These are phyloP conservation scores for Tachypleus tridentatus DNA, from an alignment of 1,140 invertebrate genomes.

Conservation along the genomic window DNA sequence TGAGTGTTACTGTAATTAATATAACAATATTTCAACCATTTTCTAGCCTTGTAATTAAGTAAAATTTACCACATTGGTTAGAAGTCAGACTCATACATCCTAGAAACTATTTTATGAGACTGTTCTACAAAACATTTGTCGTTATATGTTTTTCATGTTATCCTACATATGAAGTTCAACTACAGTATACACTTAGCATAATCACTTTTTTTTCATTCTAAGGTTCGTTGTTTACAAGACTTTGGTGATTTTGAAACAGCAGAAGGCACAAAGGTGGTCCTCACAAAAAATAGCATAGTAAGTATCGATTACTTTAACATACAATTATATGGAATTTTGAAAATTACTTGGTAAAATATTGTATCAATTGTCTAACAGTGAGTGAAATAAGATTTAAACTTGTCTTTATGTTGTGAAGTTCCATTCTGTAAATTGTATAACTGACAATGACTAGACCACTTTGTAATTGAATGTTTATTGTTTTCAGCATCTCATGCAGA, in stretches of 20 bases:
- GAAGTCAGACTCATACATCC: too few relatives aligned
- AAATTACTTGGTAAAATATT: slow-evolving; percentile 6
- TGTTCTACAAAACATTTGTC: too few relatives aligned
- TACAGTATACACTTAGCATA: background rate
- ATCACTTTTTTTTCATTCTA: slow-evolving; percentile 20
- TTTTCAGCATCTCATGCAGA: slow-evolving; percentile 66
- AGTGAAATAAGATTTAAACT: background rate
- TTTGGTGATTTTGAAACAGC: slow-evolving; percentile 90
- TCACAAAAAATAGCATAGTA: slow-evolving; percentile 76
- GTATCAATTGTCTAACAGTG: background rate
- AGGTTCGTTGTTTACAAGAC: slow-evolving; percentile 75
- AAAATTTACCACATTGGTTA: too few relatives aligned
- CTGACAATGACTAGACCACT: background rate
- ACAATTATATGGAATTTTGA: slow-evolving; percentile 7
- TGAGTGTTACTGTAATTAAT: background rate
- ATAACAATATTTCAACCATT: slow-evolving; percentile 6
- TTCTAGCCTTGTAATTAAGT: background rate
- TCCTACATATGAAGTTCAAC: too few relatives aligned
- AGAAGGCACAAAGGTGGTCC: slow-evolving; percentile 71
- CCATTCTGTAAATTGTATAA: background rate
- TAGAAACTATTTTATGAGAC: too few relatives aligned
- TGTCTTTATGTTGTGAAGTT: background rate
- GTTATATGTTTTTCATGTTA: too few relatives aligned
- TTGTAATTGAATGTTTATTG: slow-evolving; percentile 5
- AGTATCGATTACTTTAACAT: slow-evolving; percentile 8